Conservation (phyloP, 2,113 vertebrate species). For the Pelodiscus sinensis region DNA sequence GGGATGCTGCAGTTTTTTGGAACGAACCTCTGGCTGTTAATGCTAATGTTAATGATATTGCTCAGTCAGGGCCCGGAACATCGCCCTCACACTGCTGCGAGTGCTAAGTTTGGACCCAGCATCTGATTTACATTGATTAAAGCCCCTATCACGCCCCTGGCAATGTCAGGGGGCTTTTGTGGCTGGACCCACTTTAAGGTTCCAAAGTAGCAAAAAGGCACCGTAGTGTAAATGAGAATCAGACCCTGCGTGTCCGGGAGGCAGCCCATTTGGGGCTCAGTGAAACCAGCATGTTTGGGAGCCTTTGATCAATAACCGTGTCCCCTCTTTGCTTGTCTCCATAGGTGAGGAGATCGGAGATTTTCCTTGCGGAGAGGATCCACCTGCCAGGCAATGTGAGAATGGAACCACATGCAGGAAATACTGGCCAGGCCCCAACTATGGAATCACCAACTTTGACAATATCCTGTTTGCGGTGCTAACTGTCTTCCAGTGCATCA, state of each 20-base stretch:
- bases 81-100: background rate
- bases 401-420: constrained; percentile 82
- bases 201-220: fast-evolving
- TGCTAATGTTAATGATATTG: fast-evolving
- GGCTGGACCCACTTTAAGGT: background rate
- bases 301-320: fast-evolving
- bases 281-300: background rate
- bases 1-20: background rate
- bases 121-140: background rate
- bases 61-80: background rate
- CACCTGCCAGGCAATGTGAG: constrained; percentile 86
- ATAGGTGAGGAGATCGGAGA: constrained; percentile 87
- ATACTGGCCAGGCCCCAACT: constrained; percentile 96
- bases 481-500: constrained; percentile 98
- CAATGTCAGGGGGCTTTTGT: fast-evolving
- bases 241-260: background rate
- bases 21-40: background rate
- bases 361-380: constrained; percentile 89
- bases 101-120: fast-evolving
- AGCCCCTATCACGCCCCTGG: fast-evolving
- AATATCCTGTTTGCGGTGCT: constrained; percentile 96
- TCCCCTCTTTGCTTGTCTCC: background rate
- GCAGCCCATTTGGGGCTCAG: background rate
- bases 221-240: fast-evolving
- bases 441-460: constrained; percentile 97